Evolutionary conservation across 2,113 vertebrate species (phyloP).

Genomic region (Salvator merianae): DNA sequence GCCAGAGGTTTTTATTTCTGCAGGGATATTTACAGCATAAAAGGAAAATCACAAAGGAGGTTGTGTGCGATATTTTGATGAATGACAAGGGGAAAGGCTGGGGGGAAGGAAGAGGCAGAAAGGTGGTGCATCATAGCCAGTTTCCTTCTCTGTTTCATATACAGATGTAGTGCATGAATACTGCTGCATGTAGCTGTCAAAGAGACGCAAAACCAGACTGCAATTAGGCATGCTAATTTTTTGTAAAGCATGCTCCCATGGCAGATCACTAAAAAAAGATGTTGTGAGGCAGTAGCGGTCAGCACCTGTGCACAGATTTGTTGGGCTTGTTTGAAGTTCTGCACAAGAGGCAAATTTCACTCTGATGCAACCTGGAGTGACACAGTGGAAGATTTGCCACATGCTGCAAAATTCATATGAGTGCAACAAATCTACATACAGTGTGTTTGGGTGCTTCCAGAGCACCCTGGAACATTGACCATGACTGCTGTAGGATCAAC

Average conservation of each 20-base stretch:
- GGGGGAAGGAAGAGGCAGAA: not conserved
- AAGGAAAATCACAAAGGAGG: not conserved
- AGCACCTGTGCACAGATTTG: no score
- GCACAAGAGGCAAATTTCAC: no score
- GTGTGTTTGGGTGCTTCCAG: no score
- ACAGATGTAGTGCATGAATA: not conserved
- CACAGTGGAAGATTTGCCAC: no score
- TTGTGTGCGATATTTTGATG: not conserved
- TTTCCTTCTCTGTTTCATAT: not conserved
- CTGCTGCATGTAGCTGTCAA: not conserved
- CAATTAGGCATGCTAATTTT: not conserved
- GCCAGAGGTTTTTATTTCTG: slow-evolving; percentile 24
- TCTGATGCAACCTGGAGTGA: no score
- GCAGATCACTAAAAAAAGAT: not conserved
- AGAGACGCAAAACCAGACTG: not conserved
- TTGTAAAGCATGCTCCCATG: not conserved
- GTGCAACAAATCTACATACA: no score
- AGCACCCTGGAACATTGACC: no score
- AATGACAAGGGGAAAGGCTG: not conserved
- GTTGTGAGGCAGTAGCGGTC: not conserved
- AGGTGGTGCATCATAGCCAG: not conserved
- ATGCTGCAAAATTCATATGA: no score
- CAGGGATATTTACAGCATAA: slow-evolving; percentile 1
- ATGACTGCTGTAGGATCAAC: not conserved
- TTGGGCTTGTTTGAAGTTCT: no score